A percentile compares a stretch with the other conserved stretches of the same genome.
phyloP scores from a whole-genome alignment of 1,140 invertebrate species.

The Mamestra configurata region DNA sequence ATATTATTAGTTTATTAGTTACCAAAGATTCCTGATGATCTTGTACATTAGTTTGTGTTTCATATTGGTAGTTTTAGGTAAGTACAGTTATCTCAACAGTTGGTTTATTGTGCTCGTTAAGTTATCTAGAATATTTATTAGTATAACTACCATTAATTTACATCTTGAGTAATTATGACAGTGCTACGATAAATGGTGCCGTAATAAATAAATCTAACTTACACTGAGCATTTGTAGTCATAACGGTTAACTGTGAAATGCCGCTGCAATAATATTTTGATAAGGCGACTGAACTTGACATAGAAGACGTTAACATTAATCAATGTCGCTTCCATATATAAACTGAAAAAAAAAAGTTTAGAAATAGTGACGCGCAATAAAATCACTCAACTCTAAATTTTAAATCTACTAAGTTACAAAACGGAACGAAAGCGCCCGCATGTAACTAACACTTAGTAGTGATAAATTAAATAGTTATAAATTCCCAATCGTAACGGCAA shows the following conservation, averaged over 20 bases:
- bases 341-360: constrained; percentile 21
- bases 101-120: constrained; percentile 43
- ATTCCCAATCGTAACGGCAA: constrained; percentile 44
- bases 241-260: constrained; percentile 9
- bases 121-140: constrained; percentile 50
- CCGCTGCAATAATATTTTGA: constrained; percentile 4
- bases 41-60: constrained; percentile 87
- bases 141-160: constrained; percentile 36
- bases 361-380: background rate
- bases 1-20: constrained; percentile 87
- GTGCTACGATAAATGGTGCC: constrained; percentile 51
- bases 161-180: constrained; percentile 58
- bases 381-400: constrained; percentile 28
- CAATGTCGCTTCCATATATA: constrained; percentile 17
- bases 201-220: constrained; percentile 38
- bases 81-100: constrained; percentile 59
- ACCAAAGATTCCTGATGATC: constrained; percentile 88
- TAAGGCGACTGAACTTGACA: constrained; percentile 32
- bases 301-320: constrained; percentile 12
- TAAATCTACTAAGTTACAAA: background rate
- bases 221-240: background rate
- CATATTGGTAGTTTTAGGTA: constrained; percentile 87
- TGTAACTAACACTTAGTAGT: constrained; percentile 17
- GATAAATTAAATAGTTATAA: constrained; percentile 53
- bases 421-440: constrained; percentile 45